Conservation (phyloP, 2,113 vertebrate species). For the Erythrolamprus reginae region DNA sequence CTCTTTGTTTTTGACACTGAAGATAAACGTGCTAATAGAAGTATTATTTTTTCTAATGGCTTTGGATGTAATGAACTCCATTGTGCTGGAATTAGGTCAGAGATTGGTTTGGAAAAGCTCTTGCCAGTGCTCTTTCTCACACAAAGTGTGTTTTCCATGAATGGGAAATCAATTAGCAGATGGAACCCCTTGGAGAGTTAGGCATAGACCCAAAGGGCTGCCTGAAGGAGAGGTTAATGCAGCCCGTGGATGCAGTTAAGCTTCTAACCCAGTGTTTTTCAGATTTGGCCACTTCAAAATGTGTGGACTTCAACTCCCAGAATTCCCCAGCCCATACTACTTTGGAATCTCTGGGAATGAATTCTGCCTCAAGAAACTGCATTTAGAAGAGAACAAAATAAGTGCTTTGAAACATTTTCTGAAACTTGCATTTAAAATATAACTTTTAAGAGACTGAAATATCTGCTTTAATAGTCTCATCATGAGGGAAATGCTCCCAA, state of each 20-base stretch:
- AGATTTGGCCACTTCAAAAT: background rate
- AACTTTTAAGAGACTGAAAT: background rate
- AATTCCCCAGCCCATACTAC: background rate
- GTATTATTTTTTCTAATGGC: background rate
- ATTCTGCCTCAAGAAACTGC: background rate
- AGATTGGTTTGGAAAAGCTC: background rate
- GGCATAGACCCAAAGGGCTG: background rate
- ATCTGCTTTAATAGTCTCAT: background rate
- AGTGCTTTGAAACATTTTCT: background rate
- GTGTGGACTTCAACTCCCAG: background rate
- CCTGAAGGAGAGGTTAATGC: background rate
- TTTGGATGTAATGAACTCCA: background rate
- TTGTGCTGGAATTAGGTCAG: background rate
- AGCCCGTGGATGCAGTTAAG: background rate
- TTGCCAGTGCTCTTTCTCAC: background rate
- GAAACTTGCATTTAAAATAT: background rate
- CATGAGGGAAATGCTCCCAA: too few species aligned
- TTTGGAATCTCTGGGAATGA: background rate
- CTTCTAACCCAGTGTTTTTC: background rate
- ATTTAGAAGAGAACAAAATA: background rate
- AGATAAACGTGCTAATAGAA: slow-evolving; percentile 10
- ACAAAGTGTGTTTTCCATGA: background rate
- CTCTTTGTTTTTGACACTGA: background rate
- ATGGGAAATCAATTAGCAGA: background rate
- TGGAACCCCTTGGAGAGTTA: background rate